phyloP scores from a whole-genome alignment of 2,113 vertebrate genomes.

The Perccottus glenii region DNA sequence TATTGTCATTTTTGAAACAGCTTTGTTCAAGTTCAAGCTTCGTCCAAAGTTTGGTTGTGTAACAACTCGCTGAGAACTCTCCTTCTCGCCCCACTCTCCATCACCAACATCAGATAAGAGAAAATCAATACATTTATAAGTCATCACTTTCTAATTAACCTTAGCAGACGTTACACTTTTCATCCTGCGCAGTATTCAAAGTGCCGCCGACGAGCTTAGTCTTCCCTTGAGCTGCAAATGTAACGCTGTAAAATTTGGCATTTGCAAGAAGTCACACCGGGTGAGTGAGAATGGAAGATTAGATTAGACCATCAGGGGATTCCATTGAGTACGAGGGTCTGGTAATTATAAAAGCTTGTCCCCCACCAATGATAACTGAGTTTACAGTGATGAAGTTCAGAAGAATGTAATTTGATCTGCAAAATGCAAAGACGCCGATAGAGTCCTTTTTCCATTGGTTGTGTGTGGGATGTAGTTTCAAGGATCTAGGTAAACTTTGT shows the following conservation, averaged over 20 bases:
- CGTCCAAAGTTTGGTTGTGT: slow-evolving; percentile 24
- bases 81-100: slow-evolving; percentile 10
- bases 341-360: slow-evolving; percentile 57
- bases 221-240: slow-evolving; percentile 24
- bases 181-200: neutral
- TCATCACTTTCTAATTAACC: slow-evolving; percentile 48
- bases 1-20: neutral
- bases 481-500: neutral
- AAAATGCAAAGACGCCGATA: slow-evolving; percentile 41
- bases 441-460: slow-evolving; percentile 24
- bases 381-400: slow-evolving; percentile 63
- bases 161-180: slow-evolving; percentile 13
- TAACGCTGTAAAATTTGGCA: slow-evolving; percentile 17
- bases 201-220: slow-evolving; percentile 8
- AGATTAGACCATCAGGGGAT: slow-evolving; percentile 57
- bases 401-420: slow-evolving; percentile 66
- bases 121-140: slow-evolving; percentile 19
- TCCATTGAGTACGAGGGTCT: slow-evolving; percentile 42
- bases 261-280: slow-evolving; percentile 31
- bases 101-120: slow-evolving; percentile 22
- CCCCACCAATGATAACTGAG: slow-evolving; percentile 56
- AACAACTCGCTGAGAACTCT: slow-evolving; percentile 7
- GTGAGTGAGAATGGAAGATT: slow-evolving; percentile 36
- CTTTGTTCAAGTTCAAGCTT: slow-evolving; percentile 36
- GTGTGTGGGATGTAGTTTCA: neutral